Percentiles rank a stretch among this genome's conserved stretches.
These are phyloP conservation scores for Agriopis marginaria DNA, from an alignment of 2,888 invertebrate species.

Conservation along the genomic window DNA sequence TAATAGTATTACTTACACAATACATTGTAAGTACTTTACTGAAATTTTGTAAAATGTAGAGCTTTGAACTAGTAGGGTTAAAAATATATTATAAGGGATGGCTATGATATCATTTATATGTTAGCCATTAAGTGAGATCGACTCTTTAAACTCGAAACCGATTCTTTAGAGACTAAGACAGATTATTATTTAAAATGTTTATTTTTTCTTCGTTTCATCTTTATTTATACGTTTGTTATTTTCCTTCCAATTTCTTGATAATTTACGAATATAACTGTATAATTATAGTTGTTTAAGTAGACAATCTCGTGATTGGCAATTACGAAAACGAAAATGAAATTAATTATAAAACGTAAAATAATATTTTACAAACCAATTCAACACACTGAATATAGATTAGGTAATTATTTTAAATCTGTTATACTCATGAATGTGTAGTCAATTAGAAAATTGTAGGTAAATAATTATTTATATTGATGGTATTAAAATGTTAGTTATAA, in stretches of 20 bases:
- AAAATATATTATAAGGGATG: slow-evolving; percentile 7
- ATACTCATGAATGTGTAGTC: slow-evolving; percentile 57
- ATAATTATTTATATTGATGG: slow-evolving; percentile 44
- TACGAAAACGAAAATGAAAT: background rate
- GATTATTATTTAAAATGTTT: background rate
- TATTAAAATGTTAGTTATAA: slow-evolving; percentile 62
- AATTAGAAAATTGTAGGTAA: slow-evolving; percentile 47
- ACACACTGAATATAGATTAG: background rate
- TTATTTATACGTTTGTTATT: background rate
- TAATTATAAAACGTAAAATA: background rate
- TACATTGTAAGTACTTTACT: background rate
- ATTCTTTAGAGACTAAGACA: background rate
- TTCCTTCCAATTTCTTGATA: background rate
- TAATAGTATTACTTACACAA: slow-evolving; percentile 39
- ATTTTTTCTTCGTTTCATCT: background rate
- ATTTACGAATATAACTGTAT: background rate
- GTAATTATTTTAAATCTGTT: slow-evolving; percentile 6
- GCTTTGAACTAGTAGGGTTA: slow-evolving; percentile 24
- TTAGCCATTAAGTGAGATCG: background rate
- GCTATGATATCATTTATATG: background rate
- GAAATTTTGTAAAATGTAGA: slow-evolving; percentile 26
- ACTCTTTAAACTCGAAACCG: too few relatives aligned
- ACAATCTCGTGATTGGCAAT: background rate
- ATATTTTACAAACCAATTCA: background rate
- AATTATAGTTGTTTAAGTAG: background rate